phyloP scores from a whole-genome alignment of 2,113 vertebrate genomes.

The Nycticryphes semicollaris region DNA sequence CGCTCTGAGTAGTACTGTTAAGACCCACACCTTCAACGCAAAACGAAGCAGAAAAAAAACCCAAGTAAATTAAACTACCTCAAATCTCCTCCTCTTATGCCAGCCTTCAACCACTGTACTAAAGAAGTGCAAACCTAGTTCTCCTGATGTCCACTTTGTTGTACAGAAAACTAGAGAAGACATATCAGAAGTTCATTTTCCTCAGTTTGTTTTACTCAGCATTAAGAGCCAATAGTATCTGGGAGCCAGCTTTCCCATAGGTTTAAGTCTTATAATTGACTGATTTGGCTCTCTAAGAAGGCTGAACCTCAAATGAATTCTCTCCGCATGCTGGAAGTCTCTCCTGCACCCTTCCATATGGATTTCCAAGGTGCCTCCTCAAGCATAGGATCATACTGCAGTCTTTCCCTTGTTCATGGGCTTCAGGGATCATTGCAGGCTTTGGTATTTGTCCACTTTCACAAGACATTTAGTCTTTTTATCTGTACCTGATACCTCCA shows the following conservation, averaged over 20 bases:
- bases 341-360: not conserved
- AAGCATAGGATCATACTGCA: not conserved
- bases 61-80: not conserved
- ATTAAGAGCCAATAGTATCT: not conserved
- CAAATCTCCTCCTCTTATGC: not conserved
- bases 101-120: not conserved
- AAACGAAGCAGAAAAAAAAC: not conserved
- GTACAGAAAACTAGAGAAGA: not conserved
- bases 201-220: not conserved
- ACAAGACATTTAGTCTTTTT: not conserved
- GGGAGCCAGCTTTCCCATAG: not conserved
- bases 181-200: not conserved
- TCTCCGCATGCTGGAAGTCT: not conserved
- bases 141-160: not conserved
- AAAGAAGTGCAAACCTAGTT: not conserved
- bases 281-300: not conserved
- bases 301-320: not conserved
- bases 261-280: not conserved
- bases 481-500: accelerated
- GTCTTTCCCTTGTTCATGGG: not conserved
- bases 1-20: conserved; percentile 93
- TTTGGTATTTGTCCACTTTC: not conserved
- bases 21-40: conserved; percentile 88
- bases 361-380: not conserved
- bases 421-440: not conserved